phyloP scores from a whole-genome alignment of 2,797 vertebrate species.

The Oreochromis grahami region DNA sequence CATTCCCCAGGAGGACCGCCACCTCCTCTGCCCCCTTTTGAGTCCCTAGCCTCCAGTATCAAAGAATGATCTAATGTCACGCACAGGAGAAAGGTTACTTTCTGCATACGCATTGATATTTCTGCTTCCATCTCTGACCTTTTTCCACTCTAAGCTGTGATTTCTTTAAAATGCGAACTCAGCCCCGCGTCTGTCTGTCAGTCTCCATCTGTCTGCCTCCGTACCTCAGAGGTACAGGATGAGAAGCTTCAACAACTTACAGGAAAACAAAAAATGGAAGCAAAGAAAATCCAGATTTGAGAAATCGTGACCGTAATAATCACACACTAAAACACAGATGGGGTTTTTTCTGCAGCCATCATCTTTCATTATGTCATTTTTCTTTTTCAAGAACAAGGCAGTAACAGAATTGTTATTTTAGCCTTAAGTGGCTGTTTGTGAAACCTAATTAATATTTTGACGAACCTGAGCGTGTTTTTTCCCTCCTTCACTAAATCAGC shows the following conservation, averaged over 20 bases:
- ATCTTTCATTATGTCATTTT: neutral
- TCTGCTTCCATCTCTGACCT: slow-evolving; percentile 72
- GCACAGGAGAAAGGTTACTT: slow-evolving; percentile 75
- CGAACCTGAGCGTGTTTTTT: slow-evolving; percentile 7
- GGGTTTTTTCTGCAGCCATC: rapidly evolving
- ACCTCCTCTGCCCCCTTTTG: neutral
- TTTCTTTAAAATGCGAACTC: slow-evolving; percentile 55
- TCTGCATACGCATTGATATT: slow-evolving; percentile 74
- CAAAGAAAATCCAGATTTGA: neutral
- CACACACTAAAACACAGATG: neutral
- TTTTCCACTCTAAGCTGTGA: slow-evolving; percentile 55
- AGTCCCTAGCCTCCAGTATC: slow-evolving; percentile 48
- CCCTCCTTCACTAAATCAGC: slow-evolving; percentile 10
- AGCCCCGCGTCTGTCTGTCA: slow-evolving; percentile 25
- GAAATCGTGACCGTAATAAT: neutral
- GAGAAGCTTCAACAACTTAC: neutral
- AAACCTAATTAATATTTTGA: slow-evolving; percentile 48
- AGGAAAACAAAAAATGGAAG: neutral
- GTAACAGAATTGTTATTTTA: slow-evolving; percentile 7
- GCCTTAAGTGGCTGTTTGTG: slow-evolving; percentile 51
- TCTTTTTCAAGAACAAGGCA: neutral
- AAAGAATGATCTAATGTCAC: slow-evolving; percentile 78
- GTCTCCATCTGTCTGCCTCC: neutral
- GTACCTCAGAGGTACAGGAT: neutral
- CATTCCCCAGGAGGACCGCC: slow-evolving; percentile 28